Conservation (phyloP, 2,797 vertebrate species). For the Pteropus rufus region DNA sequence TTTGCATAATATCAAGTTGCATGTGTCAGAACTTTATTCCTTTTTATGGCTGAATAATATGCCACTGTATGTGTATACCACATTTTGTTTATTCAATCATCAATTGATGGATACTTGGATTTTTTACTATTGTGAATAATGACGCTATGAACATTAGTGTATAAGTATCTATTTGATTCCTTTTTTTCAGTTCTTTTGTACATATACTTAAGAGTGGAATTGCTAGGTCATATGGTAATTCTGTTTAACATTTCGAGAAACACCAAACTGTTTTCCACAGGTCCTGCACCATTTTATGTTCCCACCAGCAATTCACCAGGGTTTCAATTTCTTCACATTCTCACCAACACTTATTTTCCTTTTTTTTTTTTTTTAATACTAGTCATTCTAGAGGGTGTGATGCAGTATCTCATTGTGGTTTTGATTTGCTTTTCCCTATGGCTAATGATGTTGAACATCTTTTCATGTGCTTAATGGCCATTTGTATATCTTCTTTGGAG, state of each 20-base stretch:
- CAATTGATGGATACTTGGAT: neutral
- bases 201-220: neutral
- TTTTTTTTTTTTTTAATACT: neutral
- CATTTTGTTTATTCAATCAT: neutral
- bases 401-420: neutral
- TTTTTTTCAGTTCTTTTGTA: neutral
- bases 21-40: neutral
- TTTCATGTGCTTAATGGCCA: neutral
- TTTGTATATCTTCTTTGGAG: neutral
- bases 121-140: neutral
- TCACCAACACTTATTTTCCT: neutral
- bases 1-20: neutral
- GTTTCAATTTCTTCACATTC: neutral
- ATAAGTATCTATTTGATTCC: neutral
- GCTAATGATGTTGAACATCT: neutral
- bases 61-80: neutral
- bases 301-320: neutral
- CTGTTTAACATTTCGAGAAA: neutral
- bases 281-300: neutral
- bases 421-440: conserved; percentile 13
- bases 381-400: neutral
- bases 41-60: neutral
- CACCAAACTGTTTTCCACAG: neutral
- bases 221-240: neutral
- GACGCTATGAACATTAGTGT: neutral